phyloP scores from a whole-genome alignment of 1,140 invertebrate species.

The Magallana gigas region DNA sequence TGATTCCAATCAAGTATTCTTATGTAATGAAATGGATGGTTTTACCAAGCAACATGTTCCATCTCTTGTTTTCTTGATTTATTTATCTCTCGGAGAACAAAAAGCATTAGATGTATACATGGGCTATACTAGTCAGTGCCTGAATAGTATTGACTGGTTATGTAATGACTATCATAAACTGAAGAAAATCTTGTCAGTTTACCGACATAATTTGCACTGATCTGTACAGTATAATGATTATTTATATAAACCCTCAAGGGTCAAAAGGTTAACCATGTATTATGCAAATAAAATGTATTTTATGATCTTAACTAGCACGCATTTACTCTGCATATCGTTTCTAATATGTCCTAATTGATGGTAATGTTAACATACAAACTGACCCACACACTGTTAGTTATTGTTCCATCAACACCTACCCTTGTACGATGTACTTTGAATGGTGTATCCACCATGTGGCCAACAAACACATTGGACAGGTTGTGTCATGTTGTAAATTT shows the following conservation, averaged over 20 bases:
- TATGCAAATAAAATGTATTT: too few relatives aligned
- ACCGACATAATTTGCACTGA: background rate
- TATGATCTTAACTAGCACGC: too few relatives aligned
- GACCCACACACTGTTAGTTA: too few relatives aligned
- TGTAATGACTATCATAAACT: background rate
- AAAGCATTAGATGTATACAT: background rate
- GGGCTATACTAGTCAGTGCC: background rate
- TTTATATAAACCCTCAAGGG: background rate
- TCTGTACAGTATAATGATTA: background rate
- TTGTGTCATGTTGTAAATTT: too few relatives aligned
- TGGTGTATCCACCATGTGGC: too few relatives aligned
- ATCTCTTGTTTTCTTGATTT: background rate
- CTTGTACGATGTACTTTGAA: too few relatives aligned
- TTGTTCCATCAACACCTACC: too few relatives aligned
- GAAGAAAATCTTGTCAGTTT: conserved; percentile 9
- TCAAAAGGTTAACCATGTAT: background rate
- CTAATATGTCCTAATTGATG: too few relatives aligned
- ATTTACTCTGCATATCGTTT: too few relatives aligned
- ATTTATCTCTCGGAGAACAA: background rate
- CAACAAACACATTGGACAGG: too few relatives aligned
- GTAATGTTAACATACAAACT: too few relatives aligned
- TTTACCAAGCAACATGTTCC: background rate
- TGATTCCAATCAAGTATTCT: background rate
- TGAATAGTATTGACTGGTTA: background rate
- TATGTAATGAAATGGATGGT: background rate